These are phyloP conservation scores for Dasyurus viverrinus DNA, from an alignment of 2,113 vertebrate genomes.

Conservation along the genomic window DNA sequence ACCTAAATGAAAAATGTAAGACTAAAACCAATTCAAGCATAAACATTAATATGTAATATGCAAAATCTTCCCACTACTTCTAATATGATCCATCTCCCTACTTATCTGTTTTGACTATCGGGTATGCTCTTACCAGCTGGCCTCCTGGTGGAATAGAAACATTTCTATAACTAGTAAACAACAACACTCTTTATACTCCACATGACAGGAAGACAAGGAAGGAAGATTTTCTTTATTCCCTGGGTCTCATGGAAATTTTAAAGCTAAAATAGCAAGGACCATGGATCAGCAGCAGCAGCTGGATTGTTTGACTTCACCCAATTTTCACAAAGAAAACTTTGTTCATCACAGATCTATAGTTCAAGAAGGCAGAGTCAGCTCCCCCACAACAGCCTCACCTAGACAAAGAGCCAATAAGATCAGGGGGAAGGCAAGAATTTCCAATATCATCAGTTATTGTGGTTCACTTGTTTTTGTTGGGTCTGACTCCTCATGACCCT, in stretches of 20 bases:
- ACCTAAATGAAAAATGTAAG: constrained; percentile 43
- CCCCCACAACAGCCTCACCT: not conserved
- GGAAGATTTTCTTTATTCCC: constrained; percentile 41
- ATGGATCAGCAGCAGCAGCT: not conserved
- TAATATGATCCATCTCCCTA: constrained; percentile 57
- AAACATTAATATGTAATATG: constrained; percentile 50
- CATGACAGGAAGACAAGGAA: constrained; percentile 64
- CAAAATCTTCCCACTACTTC: constrained; percentile 51
- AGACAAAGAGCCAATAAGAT: not conserved
- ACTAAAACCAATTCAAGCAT: constrained; percentile 43
- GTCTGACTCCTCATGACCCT: not conserved
- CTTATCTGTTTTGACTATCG: constrained; percentile 71
- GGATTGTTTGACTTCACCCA: not conserved
- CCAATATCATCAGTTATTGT: not conserved
- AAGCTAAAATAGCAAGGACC: not conserved
- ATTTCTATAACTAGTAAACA: constrained; percentile 69
- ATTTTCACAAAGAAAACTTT: not conserved
- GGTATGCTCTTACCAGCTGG: constrained; percentile 64
- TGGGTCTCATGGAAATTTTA: not conserved
- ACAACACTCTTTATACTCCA: constrained; percentile 60
- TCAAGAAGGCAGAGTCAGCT: not conserved
- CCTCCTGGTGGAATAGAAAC: constrained; percentile 66
- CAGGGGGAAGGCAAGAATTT: not conserved
- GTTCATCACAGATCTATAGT: not conserved
- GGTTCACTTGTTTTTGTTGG: not conserved